Base-by-base conservation (phyloP, 1,140 invertebrate genomes). In the Ostrea edulis region DNA sequence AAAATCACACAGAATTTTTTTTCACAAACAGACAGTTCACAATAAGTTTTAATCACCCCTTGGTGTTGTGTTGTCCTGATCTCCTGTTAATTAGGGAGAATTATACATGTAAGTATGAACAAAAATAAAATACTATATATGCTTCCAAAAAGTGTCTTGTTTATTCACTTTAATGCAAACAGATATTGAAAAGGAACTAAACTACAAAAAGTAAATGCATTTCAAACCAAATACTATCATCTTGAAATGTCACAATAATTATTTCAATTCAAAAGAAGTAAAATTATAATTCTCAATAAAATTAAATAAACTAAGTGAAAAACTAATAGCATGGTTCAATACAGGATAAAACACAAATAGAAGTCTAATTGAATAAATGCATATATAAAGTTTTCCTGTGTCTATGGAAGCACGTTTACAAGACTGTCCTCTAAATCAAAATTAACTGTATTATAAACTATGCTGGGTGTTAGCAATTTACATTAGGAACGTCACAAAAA, bases 21-120 rank as follows among this genome's bases (percentile, higher is more conserved):
- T 52, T 83, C 82, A 83, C 82, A 83, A 52, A 83, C 82, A 83
- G 52, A 83, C 82, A 83, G 20, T 53, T 53, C 44, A 83, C 44
- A 83, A 83, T 53, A 52, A 83, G 29, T 22, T 54, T 53, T 53
- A 52, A 83, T 53, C 82, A 83, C 44, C 82, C 35, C 29, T 54
- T 25, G n/a, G 35, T 83, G 52, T 25, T 52, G 68, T 29, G 29
- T 77, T 35, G 14, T 35, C 68, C 8, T 53, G 82, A 83, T 17
- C 44, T 53, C 82, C 68, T 77, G 68, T 77, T 35, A 77, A 77
- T 77, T 77, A 35, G n/a, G 65, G 65, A 25, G 65, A 68, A 25
- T 25, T 29, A 35, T 77, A 29, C 71, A 81, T 29, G 9, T 22
- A 51, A 20, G 25, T 81, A 81, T 81, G 14, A 20, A 44, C 35